Evolutionary conservation across 2,797 vertebrate genomes (phyloP).

Genomic region (Jordanella pulchra): DNA sequence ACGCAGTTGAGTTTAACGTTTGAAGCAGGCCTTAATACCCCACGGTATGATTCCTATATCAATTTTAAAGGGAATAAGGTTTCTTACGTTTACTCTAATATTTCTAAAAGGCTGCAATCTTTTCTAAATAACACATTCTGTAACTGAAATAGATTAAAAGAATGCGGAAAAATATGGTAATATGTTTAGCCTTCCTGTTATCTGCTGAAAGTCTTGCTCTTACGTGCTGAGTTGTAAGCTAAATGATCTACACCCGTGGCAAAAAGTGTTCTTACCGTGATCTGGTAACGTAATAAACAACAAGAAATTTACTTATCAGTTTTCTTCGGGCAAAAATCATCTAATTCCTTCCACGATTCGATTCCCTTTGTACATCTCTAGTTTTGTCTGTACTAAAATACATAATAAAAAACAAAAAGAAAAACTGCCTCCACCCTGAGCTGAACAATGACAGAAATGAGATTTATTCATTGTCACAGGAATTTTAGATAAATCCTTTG

Average conservation of each 20-base stretch:
- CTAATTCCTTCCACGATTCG: neutral
- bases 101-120: neutral
- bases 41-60: neutral
- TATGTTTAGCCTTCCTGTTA: neutral
- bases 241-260: neutral
- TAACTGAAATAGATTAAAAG: neutral
- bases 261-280: neutral
- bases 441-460: conserved; percentile 8
- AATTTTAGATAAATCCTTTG: conserved; percentile 21
- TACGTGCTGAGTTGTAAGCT: neutral
- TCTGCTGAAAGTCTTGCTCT: neutral
- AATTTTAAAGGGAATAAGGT: neutral
- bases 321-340: neutral
- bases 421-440: neutral
- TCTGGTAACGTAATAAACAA: neutral
- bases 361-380: neutral
- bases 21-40: too few species aligned
- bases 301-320: neutral
- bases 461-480: conserved; percentile 6
- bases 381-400: neutral
- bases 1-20: neutral
- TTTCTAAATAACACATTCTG: neutral
- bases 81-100: neutral
- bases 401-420: neutral
- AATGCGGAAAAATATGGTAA: neutral